A percentile compares a stretch with the other conserved stretches of the same genome.
Evolutionary conservation across 2,888 invertebrate species (phyloP).

Genomic region (Abscondita cerata): DNA sequence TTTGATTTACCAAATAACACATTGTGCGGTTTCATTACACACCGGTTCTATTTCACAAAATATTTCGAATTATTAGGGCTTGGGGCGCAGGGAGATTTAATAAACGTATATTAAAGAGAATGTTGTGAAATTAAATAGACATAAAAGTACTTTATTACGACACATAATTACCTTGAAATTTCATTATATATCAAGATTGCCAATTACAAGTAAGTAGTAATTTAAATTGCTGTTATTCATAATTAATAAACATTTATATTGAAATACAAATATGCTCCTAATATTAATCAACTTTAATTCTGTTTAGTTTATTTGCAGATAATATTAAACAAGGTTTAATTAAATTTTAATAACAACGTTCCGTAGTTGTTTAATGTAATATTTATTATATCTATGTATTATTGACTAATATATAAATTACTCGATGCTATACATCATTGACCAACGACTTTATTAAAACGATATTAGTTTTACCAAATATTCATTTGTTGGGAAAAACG

Average conservation of each 20-base stretch:
- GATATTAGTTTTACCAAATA: too few relatives aligned
- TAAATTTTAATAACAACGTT: not conserved
- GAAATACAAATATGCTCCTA: conserved; percentile 1
- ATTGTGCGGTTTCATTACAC: conserved; percentile 20
- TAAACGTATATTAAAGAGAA: conserved; percentile 20
- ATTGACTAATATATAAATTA: not conserved
- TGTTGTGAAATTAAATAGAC: conserved; percentile 23
- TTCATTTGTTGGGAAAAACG: too few relatives aligned
- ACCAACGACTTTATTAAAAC: not conserved
- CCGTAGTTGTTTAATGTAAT: not conserved
- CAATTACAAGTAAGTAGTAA: conserved; percentile 25
- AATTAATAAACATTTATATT: conserved; percentile 15
- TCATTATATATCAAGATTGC: conserved; percentile 25
- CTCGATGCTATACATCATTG: not conserved
- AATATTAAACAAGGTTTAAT: conserved; percentile 14
- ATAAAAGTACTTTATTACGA: conserved; percentile 16
- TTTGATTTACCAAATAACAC: conserved; percentile 7
- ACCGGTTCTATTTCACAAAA: conserved; percentile 19
- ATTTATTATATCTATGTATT: not conserved
- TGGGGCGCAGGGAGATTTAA: conserved; percentile 23
- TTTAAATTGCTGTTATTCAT: conserved; percentile 24
- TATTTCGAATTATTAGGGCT: conserved; percentile 27
- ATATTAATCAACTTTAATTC: conserved; percentile 12
- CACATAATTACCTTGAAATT: conserved; percentile 25
- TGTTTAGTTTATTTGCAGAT: conserved; percentile 4